A percentile compares a stretch with the other conserved stretches of the same genome.
These are phyloP conservation scores for Drosophila demipolita DNA, from an alignment of 2,888 invertebrate species.

Conservation along the genomic window DNA sequence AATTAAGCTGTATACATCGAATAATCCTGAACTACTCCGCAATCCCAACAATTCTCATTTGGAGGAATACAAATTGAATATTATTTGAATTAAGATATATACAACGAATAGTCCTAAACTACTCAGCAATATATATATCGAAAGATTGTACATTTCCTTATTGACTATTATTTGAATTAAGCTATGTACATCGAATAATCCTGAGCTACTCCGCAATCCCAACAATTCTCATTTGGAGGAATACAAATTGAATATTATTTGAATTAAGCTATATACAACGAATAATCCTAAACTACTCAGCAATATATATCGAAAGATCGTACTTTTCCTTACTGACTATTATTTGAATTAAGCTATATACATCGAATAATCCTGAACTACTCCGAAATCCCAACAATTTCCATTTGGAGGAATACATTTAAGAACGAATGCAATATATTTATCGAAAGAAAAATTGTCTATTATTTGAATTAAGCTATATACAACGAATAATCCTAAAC, in stretches of 20 bases:
- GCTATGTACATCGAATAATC: background rate
- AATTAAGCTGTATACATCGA: background rate
- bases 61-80: background rate
- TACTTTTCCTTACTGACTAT: background rate
- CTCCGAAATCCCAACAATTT: constrained; percentile 15
- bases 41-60: constrained; percentile 11
- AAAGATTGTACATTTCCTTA: constrained; percentile 10
- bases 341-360: background rate
- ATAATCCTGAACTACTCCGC: constrained; percentile 10
- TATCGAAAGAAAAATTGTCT: background rate
- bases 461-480: background rate
- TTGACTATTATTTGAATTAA: background rate
- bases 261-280: background rate
- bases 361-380: constrained; percentile 6
- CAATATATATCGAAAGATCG: constrained; percentile 15
- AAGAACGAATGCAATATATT: background rate
- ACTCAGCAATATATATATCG: background rate
- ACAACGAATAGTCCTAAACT: constrained; percentile 2
- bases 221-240: constrained; percentile 3
- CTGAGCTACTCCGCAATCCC: constrained; percentile 9
- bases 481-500: constrained; percentile 6
- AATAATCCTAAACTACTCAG: constrained; percentile 10
- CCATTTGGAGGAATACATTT: background rate
- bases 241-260: too few species aligned
- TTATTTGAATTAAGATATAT: background rate